These are phyloP conservation scores for Strigops habroptila DNA, from an alignment of 2,113 vertebrate genomes.

Conservation along the genomic window DNA sequence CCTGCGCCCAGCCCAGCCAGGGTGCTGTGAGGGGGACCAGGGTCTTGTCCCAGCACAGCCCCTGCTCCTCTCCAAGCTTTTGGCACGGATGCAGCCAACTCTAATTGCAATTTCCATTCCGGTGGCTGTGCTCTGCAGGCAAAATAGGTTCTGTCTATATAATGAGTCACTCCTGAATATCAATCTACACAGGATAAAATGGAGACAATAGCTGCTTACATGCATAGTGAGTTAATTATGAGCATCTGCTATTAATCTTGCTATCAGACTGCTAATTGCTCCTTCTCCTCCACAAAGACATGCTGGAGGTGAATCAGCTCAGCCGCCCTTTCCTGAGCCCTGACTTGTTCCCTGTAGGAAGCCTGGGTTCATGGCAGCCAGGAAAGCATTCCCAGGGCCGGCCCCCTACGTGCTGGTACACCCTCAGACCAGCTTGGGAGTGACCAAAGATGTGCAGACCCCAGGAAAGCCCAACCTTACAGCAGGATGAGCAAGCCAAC, in stretches of 20 bases:
- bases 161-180: slow-evolving; percentile 67
- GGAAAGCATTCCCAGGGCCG: neutral
- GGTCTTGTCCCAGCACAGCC: neutral
- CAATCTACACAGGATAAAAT: slow-evolving; percentile 46
- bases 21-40: rapidly evolving
- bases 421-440: neutral
- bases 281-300: slow-evolving; percentile 29
- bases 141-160: slow-evolving; percentile 42
- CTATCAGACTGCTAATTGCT: slow-evolving; percentile 69
- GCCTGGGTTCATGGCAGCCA: neutral
- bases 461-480: neutral
- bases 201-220: slow-evolving; percentile 70
- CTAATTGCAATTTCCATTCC: slow-evolving; percentile 63
- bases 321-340: neutral
- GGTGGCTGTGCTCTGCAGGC: slow-evolving; percentile 52
- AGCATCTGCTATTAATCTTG: slow-evolving; percentile 70
- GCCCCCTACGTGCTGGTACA: rapidly evolving
- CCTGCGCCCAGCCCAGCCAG: neutral
- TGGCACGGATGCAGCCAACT: slow-evolving; percentile 17
- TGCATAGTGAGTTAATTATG: slow-evolving; percentile 66
- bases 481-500: neutral
- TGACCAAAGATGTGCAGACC: neutral
- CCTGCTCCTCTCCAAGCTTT: neutral
- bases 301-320: slow-evolving; percentile 27
- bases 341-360: rapidly evolving